Base-by-base conservation (phyloP, 2,888 invertebrate species). In the Drosophila phalerata region DNA sequence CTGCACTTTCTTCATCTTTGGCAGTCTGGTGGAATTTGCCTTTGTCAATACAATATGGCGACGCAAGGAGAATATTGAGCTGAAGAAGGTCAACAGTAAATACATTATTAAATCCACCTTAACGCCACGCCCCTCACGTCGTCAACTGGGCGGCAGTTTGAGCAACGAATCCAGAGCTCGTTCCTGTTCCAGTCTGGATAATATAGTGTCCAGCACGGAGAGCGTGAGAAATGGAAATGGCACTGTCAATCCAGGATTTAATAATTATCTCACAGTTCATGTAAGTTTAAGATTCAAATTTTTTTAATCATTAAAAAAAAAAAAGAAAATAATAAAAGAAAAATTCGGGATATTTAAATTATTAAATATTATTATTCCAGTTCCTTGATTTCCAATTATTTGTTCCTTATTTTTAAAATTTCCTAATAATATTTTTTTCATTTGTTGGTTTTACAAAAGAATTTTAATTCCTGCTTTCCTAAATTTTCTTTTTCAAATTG, bases 121-220 rank as follows among this genome's bases (percentile, higher is more conserved):
- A 13, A 91, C 91, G 22, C 91, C 91, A n/a, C 85, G 91, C 10
- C 91, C 91, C 0, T 69, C 89, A 6, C 80, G 91, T 0, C 85
- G 91, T 0, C 86, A 90, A 34, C 51, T 91, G 1, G 82, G 85
- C 38, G 84, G 85, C 11, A 85, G 88, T 25, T 62, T 90, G 6
- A 89, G 83, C 49, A 91, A 87, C 63, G 85, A 88, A 13, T 47
- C 95, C 94, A 72, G 93, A 95, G 82, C 96, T 94, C 57, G 94
- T 95, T 76, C 96, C 94, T 90, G 96, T 95, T 91, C 93, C 95
- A 78, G 94, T 93, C 61, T 93, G 95, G 68, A 95, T 94, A 91
- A 95, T 95, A 92, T 96, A 95, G 15, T 94, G 94, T 76, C 96
- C 95, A 51, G 96, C 95, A 93, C 95, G 95, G 13, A 96, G 95